Conservation (phyloP, 2,888 invertebrate species). For the Stenichneumon culpator region DNA sequence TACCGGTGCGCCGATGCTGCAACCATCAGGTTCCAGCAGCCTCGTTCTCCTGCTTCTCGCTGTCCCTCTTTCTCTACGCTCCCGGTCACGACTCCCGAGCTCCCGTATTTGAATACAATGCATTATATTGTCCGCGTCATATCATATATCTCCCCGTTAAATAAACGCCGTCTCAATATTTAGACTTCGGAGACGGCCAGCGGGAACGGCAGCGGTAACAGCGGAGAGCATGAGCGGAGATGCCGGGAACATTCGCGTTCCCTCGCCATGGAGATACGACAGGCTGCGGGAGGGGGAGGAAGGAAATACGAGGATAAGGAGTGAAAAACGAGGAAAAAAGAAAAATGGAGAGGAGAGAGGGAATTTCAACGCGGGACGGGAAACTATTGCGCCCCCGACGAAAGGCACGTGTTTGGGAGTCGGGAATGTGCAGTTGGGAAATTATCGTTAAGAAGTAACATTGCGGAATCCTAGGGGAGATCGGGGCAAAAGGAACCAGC, state of each 20-base stretch:
- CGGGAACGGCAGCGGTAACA: constrained; percentile 52
- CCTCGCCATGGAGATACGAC: constrained; percentile 52
- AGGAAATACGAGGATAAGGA: constrained; percentile 21
- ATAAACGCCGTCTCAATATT: constrained; percentile 85
- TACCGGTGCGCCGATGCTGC: constrained; percentile 58
- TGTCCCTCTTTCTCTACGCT: constrained; percentile 75
- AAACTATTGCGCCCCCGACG: constrained; percentile 72
- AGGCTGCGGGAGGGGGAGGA: constrained; percentile 43
- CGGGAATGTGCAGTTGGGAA: constrained; percentile 1
- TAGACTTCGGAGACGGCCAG: constrained; percentile 80
- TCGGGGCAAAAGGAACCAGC: too few species aligned
- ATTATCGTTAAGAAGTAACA: constrained; percentile 1
- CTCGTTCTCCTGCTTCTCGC: constrained; percentile 38
- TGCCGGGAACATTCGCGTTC: constrained; percentile 37
- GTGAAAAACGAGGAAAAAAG: constrained; percentile 41
- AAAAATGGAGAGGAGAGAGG: not conserved
- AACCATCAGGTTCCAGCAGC: constrained; percentile 57
- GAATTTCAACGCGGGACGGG: constrained; percentile 51
- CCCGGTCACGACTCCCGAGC: constrained; percentile 84
- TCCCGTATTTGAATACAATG: constrained; percentile 85
- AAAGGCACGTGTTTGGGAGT: constrained; percentile 52
- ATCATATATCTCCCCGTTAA: constrained; percentile 85
- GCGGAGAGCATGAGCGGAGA: constrained; percentile 52
- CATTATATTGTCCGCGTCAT: constrained; percentile 85
- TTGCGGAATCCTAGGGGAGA: not conserved